phyloP scores from a whole-genome alignment of 2,797 vertebrate genomes.

The Nasua narica region DNA sequence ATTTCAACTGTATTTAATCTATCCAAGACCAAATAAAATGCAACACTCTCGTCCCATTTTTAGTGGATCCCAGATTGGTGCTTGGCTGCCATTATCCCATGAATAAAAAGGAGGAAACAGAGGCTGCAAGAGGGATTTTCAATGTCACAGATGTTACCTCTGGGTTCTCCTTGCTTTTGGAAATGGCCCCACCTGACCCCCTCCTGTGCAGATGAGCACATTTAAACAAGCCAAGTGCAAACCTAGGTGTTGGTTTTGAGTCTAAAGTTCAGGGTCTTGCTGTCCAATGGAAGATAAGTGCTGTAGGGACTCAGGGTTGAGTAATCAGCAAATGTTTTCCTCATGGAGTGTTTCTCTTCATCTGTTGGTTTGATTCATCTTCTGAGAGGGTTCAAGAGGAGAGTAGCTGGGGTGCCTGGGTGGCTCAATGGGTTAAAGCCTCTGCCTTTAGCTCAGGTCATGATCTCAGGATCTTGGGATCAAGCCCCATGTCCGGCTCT shows the following conservation, averaged over 20 bases:
- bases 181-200: background rate
- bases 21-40: background rate
- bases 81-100: background rate
- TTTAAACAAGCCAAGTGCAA: background rate
- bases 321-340: background rate
- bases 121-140: background rate
- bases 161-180: background rate
- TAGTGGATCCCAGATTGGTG: background rate
- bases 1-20: constrained; percentile 1
- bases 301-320: background rate
- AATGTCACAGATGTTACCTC: background rate
- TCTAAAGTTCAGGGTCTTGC: background rate
- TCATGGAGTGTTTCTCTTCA: background rate
- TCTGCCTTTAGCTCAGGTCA: too few species aligned
- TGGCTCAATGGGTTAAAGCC: too few species aligned
- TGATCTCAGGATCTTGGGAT: too few species aligned
- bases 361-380: background rate
- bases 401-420: too few species aligned
- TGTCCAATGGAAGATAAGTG: background rate
- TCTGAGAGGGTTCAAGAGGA: background rate
- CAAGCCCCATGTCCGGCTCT: too few species aligned
- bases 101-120: background rate
- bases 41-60: background rate
- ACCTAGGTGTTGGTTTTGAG: background rate
- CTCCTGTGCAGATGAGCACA: background rate